phyloP scores from a whole-genome alignment of 2,113 vertebrate species.

The Anthoscopus minutus region DNA sequence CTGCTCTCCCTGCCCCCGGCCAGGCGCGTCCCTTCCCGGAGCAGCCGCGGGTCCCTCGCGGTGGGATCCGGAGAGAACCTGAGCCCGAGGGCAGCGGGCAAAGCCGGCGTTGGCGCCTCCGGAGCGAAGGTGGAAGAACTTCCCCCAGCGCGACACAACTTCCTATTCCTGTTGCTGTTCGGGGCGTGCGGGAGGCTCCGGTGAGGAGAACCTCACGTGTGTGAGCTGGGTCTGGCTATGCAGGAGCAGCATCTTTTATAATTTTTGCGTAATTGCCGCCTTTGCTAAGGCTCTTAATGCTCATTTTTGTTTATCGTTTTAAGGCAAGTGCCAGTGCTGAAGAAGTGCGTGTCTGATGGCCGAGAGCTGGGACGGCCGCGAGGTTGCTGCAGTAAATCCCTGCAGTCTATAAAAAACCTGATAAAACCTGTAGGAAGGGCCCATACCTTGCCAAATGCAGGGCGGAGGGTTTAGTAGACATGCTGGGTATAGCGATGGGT shows the following conservation, averaged over 20 bases:
- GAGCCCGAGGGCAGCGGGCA: background rate
- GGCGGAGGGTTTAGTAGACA: background rate
- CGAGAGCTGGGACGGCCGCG: background rate
- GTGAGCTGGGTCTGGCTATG: background rate
- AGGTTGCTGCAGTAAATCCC: background rate
- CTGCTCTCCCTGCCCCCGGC: background rate
- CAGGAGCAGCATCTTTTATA: background rate
- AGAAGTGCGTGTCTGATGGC: background rate
- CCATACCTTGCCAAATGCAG: background rate
- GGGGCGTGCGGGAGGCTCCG: background rate
- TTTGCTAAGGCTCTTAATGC: background rate
- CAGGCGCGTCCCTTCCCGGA: background rate
- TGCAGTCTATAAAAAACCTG: background rate
- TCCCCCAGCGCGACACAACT: background rate
- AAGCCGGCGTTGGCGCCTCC: background rate
- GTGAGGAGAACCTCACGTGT: background rate
- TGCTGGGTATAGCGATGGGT: rapidly evolving
- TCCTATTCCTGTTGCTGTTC: background rate
- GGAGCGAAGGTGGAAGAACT: background rate
- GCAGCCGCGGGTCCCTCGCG: background rate
- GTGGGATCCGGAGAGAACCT: too few species aligned
- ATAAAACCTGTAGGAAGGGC: background rate
- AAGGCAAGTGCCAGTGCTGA: background rate
- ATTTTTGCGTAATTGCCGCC: background rate
- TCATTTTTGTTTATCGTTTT: background rate